A percentile compares a stretch with the other conserved stretches of the same genome.
Conservation (phyloP, 2,797 vertebrate genomes). For the Poecilia gillii region DNA sequence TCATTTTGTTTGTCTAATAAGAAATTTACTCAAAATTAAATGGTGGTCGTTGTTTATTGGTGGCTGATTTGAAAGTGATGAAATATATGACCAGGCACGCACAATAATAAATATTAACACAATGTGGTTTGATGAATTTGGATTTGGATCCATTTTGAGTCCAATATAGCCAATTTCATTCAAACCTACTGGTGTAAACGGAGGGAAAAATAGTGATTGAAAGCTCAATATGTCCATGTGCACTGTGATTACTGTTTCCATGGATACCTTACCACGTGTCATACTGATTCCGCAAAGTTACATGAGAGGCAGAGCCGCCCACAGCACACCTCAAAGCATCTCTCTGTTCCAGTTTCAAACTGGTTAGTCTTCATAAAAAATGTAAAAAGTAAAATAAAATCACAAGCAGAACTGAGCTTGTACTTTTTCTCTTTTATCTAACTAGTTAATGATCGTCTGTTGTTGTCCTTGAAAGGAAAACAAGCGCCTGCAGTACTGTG, state of each 20-base stretch:
- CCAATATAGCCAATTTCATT: neutral
- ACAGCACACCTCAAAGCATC: neutral
- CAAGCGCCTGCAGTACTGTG: neutral
- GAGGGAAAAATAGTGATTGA: conserved; percentile 1
- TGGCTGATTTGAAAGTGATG: neutral
- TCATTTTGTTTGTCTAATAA: conserved; percentile 1
- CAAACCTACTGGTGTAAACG: neutral
- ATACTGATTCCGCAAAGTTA: neutral
- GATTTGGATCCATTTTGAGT: neutral
- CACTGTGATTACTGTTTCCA: conserved; percentile 14
- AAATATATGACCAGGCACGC: neutral
- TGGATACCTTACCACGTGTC: conserved; percentile 1
- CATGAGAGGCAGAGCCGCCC: neutral
- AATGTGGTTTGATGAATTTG: neutral
- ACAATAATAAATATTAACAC: neutral
- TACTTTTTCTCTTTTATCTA: neutral
- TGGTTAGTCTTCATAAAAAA: neutral
- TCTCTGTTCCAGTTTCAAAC: neutral
- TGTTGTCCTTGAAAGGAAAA: conserved; percentile 1
- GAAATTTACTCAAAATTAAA: neutral
- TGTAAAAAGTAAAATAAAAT: neutral
- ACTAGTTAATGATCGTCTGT: neutral
- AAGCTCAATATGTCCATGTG: conserved; percentile 3
- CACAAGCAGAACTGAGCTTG: neutral
- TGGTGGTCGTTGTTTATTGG: neutral